phyloP scores from a whole-genome alignment of 2,888 invertebrate species.

The Bugulina stolonifera region DNA sequence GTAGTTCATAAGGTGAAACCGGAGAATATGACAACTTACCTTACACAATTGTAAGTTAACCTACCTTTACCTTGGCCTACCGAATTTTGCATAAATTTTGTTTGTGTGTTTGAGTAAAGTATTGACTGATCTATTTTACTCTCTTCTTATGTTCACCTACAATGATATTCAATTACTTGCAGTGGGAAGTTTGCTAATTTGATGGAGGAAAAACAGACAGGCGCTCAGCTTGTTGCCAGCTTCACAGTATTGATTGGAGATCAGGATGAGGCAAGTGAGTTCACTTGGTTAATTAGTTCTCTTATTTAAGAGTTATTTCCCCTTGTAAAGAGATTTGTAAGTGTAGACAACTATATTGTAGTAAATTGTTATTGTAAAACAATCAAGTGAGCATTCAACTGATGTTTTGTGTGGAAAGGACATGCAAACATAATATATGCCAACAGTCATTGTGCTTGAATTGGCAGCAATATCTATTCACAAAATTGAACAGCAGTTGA shows the following conservation, averaged over 20 bases:
- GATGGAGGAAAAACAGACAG: constrained; percentile 61
- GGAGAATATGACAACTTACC: constrained; percentile 76
- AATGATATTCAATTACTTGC: constrained; percentile 19
- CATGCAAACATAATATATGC: no score
- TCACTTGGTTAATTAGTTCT: no score
- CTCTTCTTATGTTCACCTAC: background rate
- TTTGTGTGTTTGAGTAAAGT: background rate
- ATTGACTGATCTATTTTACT: background rate
- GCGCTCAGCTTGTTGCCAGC: constrained; percentile 83
- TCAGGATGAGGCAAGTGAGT: constrained; percentile 75
- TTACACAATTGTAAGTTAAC: constrained; percentile 78
- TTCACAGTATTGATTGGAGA: constrained; percentile 95
- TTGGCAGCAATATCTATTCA: no score
- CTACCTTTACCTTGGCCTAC: background rate
- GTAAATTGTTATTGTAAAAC: no score
- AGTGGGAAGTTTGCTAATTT: constrained; percentile 58
- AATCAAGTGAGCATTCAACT: no score
- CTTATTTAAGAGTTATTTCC: no score
- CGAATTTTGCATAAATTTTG: background rate
- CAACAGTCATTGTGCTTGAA: no score
- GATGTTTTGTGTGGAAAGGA: no score
- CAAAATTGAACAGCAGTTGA: no score
- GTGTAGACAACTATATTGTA: no score
- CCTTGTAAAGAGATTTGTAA: no score
- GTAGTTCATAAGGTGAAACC: constrained; percentile 81